Base-by-base conservation (phyloP, 2,113 vertebrate species). In the Zootoca vivipara region DNA sequence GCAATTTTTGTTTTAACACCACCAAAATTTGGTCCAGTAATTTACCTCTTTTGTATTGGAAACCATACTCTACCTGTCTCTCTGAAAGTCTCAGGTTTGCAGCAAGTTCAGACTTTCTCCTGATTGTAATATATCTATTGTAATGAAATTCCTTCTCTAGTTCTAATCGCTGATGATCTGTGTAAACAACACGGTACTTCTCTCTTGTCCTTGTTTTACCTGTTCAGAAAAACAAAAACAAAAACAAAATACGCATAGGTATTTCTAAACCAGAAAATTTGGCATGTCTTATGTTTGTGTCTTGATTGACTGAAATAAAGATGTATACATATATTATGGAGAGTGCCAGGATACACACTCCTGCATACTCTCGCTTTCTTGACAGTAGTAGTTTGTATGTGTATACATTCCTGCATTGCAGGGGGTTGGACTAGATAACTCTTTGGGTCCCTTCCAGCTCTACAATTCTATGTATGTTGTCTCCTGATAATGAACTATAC, bases 171-270 rank as follows among this genome's bases (percentile, higher is more conserved):
- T 99, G 99, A 35, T 99, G 98, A 92, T 99, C 98, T 79, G 98
- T 99, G 95, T 99, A 99, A 89, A 99, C 98, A 85, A 99, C 98
- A 91, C 98, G 97, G 95, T 99, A 99, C 94, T 99, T 99, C 95
- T 99, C 99, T 97, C 98, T 99, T 92, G 98, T 99, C 94, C 98
- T 98, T 89, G 99, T 99, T 97, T 99, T 99, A 89, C 99, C 99
- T 99, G 92, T 93, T 96, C 92, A 90, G 84, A 93, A 93, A 88
- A n/a, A n/a, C n/a, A n/a, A 90, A 92, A 96, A 95, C 7, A 77
- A 15, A 74, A 28, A 38, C 85, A 91, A 85, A 74, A 72, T 5
- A 5, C 70, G 65, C 87, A n/a, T 40, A 69, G 38, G 33, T 26
- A 46, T 92, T 93, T 80, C 85, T 89, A 38, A 46, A 70, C 58